Base-by-base conservation (phyloP, 2,888 invertebrate genomes). In the Crocallis elinguaria region DNA sequence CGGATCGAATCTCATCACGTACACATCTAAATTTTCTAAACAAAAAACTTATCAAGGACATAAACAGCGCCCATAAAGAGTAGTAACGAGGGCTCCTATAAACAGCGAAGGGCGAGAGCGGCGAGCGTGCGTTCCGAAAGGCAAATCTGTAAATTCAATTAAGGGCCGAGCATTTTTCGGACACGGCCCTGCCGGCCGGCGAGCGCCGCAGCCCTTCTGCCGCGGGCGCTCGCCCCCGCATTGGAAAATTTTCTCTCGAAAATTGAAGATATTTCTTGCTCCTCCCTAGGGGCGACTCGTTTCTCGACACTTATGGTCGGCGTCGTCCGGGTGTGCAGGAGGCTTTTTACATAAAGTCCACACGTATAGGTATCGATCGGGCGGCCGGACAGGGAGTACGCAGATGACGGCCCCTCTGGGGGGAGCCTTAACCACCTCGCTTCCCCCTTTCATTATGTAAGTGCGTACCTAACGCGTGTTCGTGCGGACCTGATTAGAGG, bases 271-370 rank as follows among this genome's bases (percentile, higher is more conserved):
- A 89, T 89, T 88, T 86, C 83, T 85, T 85, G 84, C 86, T 84
- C 83, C 88, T 87, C 89, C 90, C 88, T 73, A 81, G 86, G 89
- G 89, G 86, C 86, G 84, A 88, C 86, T 86, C 88, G 88, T 86
- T 87, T 84, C 88, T 88, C 90, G 88, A 90, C 90, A 90, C 90
- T 90, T 90, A 90, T 90, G 90, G 90, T 88, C 82, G 86, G 79
- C 87, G 87, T 88, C 87, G 85, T 88, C 83, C 79, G 87, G 87
- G 87, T 83, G 88, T 88, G 87, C 89, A 88, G 88, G 88, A 88
- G 87, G 88, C 88, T 90, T 90, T 90, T 90, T 90, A 90, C 90
- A 90, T 90, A 90, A 90, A 90, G 89, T 90, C 90, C 89, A 89
- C 88, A 88, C 88, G 89, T 90, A 89, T 88, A 88, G 87, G 87